A percentile compares a stretch with the other conserved stretches of the same genome.
phyloP scores from a whole-genome alignment of 2,888 invertebrate species.

The Ichneumoninae sp. region DNA sequence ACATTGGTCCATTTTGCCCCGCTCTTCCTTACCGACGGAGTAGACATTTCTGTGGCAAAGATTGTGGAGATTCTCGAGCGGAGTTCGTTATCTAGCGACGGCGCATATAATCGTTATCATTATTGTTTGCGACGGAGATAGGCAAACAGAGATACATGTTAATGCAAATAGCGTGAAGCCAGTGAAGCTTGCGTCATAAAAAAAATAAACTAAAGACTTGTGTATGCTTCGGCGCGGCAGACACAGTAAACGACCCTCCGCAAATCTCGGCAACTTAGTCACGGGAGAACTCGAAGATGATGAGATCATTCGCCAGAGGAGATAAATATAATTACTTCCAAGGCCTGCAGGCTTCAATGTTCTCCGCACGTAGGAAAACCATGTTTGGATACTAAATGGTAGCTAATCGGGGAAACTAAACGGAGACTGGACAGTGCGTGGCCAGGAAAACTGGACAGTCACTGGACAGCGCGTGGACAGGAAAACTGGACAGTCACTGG shows the following conservation, averaged over 20 bases:
- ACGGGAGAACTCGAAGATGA: conserved; percentile 24
- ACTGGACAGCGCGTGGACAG: too few relatives aligned
- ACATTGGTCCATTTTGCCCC: too few relatives aligned
- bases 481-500: too few relatives aligned
- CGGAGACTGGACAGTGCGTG: too few relatives aligned
- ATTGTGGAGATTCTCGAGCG: neutral
- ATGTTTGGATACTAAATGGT: neutral
- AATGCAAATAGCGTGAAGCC: conserved; percentile 20
- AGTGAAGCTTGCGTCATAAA: neutral
- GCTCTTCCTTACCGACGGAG: too few relatives aligned
- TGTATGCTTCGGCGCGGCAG: neutral
- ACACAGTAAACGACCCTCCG: conserved; percentile 16
- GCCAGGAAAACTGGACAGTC: too few relatives aligned
- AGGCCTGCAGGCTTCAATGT: conserved; percentile 14
- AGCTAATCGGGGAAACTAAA: too few relatives aligned
- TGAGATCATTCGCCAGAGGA: conserved; percentile 34
- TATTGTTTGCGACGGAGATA: conserved; percentile 7
- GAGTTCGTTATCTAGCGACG: conserved; percentile 4
- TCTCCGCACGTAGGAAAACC: neutral
- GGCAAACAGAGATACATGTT: neutral
- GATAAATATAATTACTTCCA: conserved; percentile 40
- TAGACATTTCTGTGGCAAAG: too few relatives aligned
- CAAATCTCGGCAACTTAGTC: conserved; percentile 40
- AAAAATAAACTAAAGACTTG: neutral
- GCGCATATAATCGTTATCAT: conserved; percentile 21